Conservation (phyloP, 1,140 invertebrate genomes). For the Drosophila pachea region DNA sequence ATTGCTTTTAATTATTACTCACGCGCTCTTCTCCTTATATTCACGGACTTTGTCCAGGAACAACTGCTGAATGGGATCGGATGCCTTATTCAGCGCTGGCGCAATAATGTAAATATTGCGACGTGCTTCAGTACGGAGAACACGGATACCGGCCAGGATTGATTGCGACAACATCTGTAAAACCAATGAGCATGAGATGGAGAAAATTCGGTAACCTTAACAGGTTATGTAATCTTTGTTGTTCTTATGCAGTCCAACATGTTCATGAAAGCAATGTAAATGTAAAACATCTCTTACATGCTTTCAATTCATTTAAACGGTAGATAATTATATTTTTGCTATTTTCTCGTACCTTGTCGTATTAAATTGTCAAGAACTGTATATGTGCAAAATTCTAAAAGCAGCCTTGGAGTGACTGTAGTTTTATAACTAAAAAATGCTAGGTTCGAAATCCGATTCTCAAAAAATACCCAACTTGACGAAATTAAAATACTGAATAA, state of each 20-base stretch:
- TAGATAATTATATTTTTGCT: background rate
- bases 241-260: slow-evolving; percentile 5
- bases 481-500: slow-evolving; percentile 2
- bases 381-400: slow-evolving; percentile 42
- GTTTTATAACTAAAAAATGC: slow-evolving; percentile 7
- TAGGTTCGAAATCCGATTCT: background rate
- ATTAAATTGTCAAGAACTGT: slow-evolving; percentile 42
- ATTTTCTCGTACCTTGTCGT: slow-evolving; percentile 50
- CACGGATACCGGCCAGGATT: slow-evolving; percentile 65
- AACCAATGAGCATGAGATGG: slow-evolving; percentile 15
- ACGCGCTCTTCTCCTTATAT: slow-evolving; percentile 83
- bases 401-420: slow-evolving; percentile 21
- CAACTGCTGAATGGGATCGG: slow-evolving; percentile 95
- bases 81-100: slow-evolving; percentile 85
- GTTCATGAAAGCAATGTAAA: background rate
- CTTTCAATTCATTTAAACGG: background rate
- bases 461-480: background rate
- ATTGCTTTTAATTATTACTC: slow-evolving; percentile 6
- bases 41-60: slow-evolving; percentile 96
- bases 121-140: slow-evolving; percentile 65
- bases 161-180: slow-evolving; percentile 77
- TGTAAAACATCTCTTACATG: background rate
- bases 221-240: slow-evolving; percentile 71
- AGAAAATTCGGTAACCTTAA: slow-evolving; percentile 67
- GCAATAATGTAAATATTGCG: slow-evolving; percentile 85